A percentile compares a stretch with the other conserved stretches of the same genome.
Conservation (phyloP, 1,140 invertebrate species). For the Diachasma alloeum region DNA sequence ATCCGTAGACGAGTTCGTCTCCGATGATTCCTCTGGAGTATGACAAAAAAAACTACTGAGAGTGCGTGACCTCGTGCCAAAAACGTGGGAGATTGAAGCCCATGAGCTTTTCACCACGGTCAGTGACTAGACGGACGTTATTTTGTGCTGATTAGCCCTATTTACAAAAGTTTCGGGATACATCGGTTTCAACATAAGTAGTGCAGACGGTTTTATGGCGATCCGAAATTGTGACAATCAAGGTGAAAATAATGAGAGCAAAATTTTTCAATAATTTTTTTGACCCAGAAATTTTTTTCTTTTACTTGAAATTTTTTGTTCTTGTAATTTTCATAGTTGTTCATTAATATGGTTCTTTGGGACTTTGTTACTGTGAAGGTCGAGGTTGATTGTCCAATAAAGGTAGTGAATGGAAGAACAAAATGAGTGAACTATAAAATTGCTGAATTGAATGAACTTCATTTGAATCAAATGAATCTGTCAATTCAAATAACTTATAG, state of each 20-base stretch:
- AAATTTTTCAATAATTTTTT: no score
- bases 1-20: neutral
- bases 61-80: constrained; percentile 45
- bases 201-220: constrained; percentile 30
- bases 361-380: no score
- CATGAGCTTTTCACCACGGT: neutral
- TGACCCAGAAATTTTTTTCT: no score
- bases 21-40: neutral
- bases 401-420: no score
- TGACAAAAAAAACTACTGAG: neutral
- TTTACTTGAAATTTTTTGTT: no score
- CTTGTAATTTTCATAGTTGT: no score
- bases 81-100: constrained; percentile 27
- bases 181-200: neutral
- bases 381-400: no score
- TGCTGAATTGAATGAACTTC: no score
- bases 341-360: no score
- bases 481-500: no score
- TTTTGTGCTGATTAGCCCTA: neutral
- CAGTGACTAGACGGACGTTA: constrained; percentile 8
- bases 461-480: no score
- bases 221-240: constrained; percentile 38
- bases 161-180: neutral
- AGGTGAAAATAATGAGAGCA: constrained; percentile 27
- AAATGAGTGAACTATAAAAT: no score